These are phyloP conservation scores for Virgularia gustaviana DNA, from an alignment of 92 coral and sea anemone genomes.

Conservation along the genomic window DNA sequence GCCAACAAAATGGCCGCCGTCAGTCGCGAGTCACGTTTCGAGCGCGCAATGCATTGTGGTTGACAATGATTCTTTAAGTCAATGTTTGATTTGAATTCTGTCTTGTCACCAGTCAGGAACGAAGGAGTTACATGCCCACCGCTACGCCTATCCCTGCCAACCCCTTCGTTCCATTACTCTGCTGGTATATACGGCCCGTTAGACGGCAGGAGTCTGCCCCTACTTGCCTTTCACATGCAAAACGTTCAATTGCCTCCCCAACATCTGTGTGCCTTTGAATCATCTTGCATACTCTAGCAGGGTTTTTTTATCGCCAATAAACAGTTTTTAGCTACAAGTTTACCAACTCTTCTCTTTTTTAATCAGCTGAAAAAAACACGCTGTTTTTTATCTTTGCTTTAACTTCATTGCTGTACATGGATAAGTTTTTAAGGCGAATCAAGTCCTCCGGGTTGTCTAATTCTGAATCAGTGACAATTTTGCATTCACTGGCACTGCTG, in stretches of 20 bases:
- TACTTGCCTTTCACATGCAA: conserved; percentile 41
- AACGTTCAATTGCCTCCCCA: conserved; percentile 51
- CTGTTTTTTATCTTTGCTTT: conserved; percentile 35
- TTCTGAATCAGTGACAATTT: conserved; percentile 38
- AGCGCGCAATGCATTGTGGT: too few species aligned
- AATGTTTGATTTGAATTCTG: too few species aligned
- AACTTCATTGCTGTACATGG: conserved; percentile 9
- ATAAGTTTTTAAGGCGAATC: conserved; percentile 23
- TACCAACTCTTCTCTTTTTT: conserved; percentile 38
- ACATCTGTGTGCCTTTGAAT: conserved; percentile 45
- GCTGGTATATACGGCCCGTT: too few species aligned
- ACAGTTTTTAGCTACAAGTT: conserved; percentile 7
- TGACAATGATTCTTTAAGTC: too few species aligned
- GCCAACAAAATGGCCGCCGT: too few species aligned
- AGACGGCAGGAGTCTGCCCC: conserved; percentile 57
- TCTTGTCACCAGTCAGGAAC: too few species aligned
- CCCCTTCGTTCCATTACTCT: too few species aligned
- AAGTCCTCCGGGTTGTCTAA: conserved; percentile 55
- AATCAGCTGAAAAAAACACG: conserved; percentile 24
- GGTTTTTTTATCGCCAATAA: conserved; percentile 36
- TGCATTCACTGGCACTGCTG: not conserved
- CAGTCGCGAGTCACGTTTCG: too few species aligned
- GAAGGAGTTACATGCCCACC: too few species aligned
- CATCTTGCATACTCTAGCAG: conserved; percentile 22
- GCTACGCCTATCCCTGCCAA: too few species aligned